Evolutionary conservation across 92 coral and sea anemone genomes (phyloP), one percentile per base, ranked within the genome.

Genomic region (Desmophyllum pertusum): DNA sequence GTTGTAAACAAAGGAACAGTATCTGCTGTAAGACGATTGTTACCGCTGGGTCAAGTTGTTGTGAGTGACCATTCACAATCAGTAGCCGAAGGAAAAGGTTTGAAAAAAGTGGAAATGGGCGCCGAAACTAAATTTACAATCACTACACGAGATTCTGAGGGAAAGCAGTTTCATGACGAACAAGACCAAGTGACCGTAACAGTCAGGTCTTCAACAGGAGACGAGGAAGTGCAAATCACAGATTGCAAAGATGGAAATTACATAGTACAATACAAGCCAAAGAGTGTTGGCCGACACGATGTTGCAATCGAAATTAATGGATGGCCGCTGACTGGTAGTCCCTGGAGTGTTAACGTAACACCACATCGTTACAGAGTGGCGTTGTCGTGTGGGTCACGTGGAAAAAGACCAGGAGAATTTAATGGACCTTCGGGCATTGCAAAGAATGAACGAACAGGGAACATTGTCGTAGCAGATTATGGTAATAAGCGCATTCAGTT

Each of bases 231-330:
- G 4, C 53, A 61, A 19, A 41, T 85, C 5, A 82, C 73, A 43
- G 89, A 89, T 74, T 77, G 86, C 40, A 84, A 81, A 73, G 92
- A 89, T 76, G 92, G 92, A 1, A 88, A 79, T 23, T 89, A 89
- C 57, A 70, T 48, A 41, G 92, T 89, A 2, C n/a, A n/a, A n/a
- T 90, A 76, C 81, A 69, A 31, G 23, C 88, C 83, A 61, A 40
- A 18, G 37, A 27, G 66, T 0, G 46, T 78, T 43, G 93, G 90
- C 17, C 64, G 79, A 59, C 90, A 86, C 63, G 37, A 71, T 13
- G 78, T 90, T n/a, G 36, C 29, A 33, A 84, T 90, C 18, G 38
- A 59, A 25, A 71, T 90, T 5, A 90, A 90, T 51, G 88, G 85
- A 31, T 79, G 71, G 3, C 65, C 87, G 21, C 70, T 90, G 63